A percentile compares a stretch with the other conserved stretches of the same genome.
phyloP scores from a whole-genome alignment of 2,797 vertebrate genomes.

The Halcyon chelicuti region DNA sequence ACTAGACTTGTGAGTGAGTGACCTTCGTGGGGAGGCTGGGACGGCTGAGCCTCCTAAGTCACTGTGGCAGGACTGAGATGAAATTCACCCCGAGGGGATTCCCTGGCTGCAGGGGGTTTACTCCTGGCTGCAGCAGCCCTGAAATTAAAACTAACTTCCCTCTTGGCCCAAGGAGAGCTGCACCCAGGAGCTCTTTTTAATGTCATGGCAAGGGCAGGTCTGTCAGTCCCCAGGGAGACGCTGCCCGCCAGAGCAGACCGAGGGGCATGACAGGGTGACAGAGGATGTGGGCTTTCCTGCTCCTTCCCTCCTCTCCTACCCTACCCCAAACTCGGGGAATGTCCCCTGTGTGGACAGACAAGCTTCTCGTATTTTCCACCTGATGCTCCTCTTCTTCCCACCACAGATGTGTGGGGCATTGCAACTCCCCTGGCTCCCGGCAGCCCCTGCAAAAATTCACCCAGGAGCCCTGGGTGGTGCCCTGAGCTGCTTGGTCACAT shows the following conservation, averaged over 20 bases:
- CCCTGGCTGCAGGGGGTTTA: not conserved
- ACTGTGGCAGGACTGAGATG: not conserved
- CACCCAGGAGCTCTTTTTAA: not conserved
- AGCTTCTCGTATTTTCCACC: not conserved
- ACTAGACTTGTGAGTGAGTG: rapidly evolving
- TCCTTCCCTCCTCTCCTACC: not conserved
- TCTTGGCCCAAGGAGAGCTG: not conserved
- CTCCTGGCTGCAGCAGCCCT: not conserved
- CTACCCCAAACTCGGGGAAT: not conserved
- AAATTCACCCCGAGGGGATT: not conserved
- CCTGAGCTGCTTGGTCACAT: not conserved
- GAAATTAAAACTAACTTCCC: not conserved
- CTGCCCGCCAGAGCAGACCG: not conserved
- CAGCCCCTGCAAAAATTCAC: not conserved
- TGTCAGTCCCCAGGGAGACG: not conserved
- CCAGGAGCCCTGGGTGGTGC: not conserved
- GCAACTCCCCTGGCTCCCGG: not conserved
- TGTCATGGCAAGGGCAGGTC: not conserved
- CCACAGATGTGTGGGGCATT: not conserved
- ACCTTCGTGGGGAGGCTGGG: not conserved
- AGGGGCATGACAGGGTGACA: rapidly evolving
- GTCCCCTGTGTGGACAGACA: not conserved
- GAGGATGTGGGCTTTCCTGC: not conserved
- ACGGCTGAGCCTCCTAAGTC: not conserved
- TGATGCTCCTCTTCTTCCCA: not conserved